phyloP scores from a whole-genome alignment of 2,797 vertebrate species.

The Clamator glandarius region DNA sequence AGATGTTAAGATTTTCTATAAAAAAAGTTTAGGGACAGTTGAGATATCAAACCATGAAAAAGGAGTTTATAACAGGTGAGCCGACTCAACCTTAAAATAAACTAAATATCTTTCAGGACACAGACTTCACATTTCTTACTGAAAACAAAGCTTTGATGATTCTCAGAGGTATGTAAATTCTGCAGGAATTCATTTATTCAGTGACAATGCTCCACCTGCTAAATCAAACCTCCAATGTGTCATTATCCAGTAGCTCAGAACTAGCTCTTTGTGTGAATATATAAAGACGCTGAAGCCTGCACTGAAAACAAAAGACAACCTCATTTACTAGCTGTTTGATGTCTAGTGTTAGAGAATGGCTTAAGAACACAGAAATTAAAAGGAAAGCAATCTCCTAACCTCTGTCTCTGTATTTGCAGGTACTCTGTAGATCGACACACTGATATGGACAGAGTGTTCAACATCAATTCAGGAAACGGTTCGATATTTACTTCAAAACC shows the following conservation, averaged over 20 bases:
- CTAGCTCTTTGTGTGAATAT: conserved; percentile 40
- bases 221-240: conserved; percentile 41
- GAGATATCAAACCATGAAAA: conserved; percentile 25
- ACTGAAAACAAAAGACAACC: conserved; percentile 35
- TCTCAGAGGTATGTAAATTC: conserved; percentile 58
- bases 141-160: conserved; percentile 61
- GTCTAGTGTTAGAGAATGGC: conserved; percentile 7
- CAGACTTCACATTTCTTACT: conserved; percentile 56
- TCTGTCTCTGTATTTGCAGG: conserved; percentile 78
- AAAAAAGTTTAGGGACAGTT: background rate
- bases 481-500: conserved; percentile 90
- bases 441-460: conserved; percentile 95
- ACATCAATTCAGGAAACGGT: conserved; percentile 91
- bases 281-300: conserved; percentile 15
- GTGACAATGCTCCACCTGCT: conserved; percentile 50
- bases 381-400: conserved; percentile 47
- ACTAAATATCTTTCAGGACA: conserved; percentile 34
- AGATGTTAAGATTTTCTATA: background rate
- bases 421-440: conserved; percentile 94
- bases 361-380: conserved; percentile 26
- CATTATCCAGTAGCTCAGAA: conserved; percentile 57
- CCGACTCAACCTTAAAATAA: conserved; percentile 56
- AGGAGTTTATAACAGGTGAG: conserved; percentile 9
- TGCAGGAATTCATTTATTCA: conserved; percentile 50
- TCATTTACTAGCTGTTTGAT: conserved; percentile 19